phyloP scores from a whole-genome alignment of 2,113 vertebrate genomes.

The Sorex fumeus region DNA sequence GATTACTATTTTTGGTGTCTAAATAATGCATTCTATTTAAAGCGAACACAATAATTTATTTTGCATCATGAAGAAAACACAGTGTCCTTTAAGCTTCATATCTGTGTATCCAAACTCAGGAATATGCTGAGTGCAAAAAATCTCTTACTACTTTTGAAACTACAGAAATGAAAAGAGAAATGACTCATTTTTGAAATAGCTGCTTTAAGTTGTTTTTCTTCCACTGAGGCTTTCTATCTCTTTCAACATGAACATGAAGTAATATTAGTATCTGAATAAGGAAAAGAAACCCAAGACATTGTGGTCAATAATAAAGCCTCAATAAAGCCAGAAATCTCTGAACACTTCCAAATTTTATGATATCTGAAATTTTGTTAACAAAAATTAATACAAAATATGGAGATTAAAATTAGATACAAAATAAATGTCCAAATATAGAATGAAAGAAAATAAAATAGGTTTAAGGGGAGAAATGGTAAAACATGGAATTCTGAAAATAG shows the following conservation, averaged over 20 bases:
- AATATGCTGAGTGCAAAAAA: not conserved
- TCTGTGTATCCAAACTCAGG: not conserved
- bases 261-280: constrained; percentile 28
- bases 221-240: not conserved
- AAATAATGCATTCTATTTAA: not conserved
- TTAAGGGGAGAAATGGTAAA: not conserved
- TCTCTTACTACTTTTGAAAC: constrained; percentile 61
- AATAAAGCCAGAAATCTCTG: not conserved
- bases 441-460: not conserved
- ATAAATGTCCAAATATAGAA: not conserved
- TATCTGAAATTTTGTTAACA: not conserved
- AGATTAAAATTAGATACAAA: constrained; percentile 19
- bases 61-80: not conserved
- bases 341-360: not conserved
- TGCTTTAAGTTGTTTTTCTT: not conserved
- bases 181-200: constrained; percentile 33
- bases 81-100: not conserved
- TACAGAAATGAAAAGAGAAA: constrained; percentile 14
- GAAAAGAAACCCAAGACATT: not conserved
- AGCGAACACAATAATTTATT: constrained; percentile 26
- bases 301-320: not conserved
- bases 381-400: not conserved
- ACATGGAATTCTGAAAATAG: not conserved
- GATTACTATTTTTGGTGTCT: not conserved
- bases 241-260: not conserved